phyloP scores from a whole-genome alignment of 2,888 invertebrate genomes.

The Nemapogon koenigi region DNA sequence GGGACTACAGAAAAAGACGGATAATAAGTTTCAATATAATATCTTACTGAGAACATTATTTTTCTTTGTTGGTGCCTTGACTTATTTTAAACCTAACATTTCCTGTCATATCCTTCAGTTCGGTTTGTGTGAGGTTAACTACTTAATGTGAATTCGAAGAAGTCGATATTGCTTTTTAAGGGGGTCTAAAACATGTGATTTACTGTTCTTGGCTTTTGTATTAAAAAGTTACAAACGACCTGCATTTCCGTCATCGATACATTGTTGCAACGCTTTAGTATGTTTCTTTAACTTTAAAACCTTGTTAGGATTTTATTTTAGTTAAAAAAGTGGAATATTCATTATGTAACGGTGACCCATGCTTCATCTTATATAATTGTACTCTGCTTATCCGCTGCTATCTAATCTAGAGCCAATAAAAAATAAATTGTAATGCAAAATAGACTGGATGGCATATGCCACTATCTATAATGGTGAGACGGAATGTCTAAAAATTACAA shows the following conservation, averaged over 20 bases:
- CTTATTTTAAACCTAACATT: constrained; percentile 7
- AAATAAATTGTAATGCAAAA: too few species aligned
- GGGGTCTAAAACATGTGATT: constrained; percentile 54
- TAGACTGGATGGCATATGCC: too few species aligned
- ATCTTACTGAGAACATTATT: constrained; percentile 1
- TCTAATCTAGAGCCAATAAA: too few species aligned
- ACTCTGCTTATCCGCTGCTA: too few species aligned
- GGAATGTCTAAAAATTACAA: too few species aligned
- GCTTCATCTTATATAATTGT: too few species aligned
- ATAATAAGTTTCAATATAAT: too few species aligned
- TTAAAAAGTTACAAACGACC: constrained; percentile 63
- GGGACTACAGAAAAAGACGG: too few species aligned
- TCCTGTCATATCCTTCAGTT: constrained; percentile 7
- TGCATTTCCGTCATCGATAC: constrained; percentile 59
- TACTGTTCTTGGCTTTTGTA: constrained; percentile 45
- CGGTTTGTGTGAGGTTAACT: too few species aligned
- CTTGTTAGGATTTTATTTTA: background rate
- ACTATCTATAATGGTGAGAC: too few species aligned
- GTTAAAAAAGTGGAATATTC: background rate
- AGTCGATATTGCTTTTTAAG: constrained; percentile 58
- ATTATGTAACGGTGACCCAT: too few species aligned
- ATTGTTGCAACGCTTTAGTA: constrained; percentile 25
- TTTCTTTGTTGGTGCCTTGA: constrained; percentile 7
- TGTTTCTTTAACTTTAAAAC: background rate
- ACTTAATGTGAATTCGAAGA: constrained; percentile 57